Percentiles rank a stretch among this genome's conserved stretches.
phyloP scores from a whole-genome alignment of 2,113 vertebrate genomes.

The Callaeas wilsoni region DNA sequence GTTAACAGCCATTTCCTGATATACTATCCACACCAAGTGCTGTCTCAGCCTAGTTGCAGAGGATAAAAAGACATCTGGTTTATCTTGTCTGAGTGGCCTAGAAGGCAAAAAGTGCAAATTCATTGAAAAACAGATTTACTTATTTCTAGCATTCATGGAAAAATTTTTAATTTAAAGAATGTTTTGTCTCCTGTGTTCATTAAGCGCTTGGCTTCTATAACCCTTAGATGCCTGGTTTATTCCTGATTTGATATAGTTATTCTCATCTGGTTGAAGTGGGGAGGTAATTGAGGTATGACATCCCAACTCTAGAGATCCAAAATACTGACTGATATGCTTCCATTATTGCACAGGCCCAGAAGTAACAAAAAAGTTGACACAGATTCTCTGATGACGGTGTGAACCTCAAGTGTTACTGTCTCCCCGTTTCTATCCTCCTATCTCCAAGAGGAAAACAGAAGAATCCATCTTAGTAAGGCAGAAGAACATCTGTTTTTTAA shows the following conservation, averaged over 20 bases:
- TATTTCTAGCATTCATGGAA: not conserved
- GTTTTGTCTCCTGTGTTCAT: not conserved
- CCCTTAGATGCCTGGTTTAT: not conserved
- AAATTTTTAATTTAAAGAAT: not conserved
- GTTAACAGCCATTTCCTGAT: not conserved
- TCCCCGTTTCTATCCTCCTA: not conserved
- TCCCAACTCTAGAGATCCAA: not conserved
- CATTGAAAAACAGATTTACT: not conserved
- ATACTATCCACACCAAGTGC: not conserved
- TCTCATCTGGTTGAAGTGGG: not conserved
- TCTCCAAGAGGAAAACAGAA: not conserved
- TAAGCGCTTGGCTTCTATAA: not conserved
- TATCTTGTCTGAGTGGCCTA: not conserved
- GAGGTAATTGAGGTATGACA: not conserved
- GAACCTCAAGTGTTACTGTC: not conserved
- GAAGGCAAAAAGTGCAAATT: not conserved
- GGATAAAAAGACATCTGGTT: not conserved
- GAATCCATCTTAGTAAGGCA: not conserved
- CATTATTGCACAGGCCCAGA: not conserved
- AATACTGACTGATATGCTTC: not conserved
- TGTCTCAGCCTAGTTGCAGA: not conserved
- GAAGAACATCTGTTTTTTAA: not conserved
- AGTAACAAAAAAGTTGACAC: not conserved
- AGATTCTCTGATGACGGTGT: not conserved
- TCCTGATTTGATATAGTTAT: not conserved